Evolutionary conservation across 2,797 vertebrate genomes (phyloP), one percentile per base, ranked within the genome.

Genomic region (Alauda arvensis): DNA sequence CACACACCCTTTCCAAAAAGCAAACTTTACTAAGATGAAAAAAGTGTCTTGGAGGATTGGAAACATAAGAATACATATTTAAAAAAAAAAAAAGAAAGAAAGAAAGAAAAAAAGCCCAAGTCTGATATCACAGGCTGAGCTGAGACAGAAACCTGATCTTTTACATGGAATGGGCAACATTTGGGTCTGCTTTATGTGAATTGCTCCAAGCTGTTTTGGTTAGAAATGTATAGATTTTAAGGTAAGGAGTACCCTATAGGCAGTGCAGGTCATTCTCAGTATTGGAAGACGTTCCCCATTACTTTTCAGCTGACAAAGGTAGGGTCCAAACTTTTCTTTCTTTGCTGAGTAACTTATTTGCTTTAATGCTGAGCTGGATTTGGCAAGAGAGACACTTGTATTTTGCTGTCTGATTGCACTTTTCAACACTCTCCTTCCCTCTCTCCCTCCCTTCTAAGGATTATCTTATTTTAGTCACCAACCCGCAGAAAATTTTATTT

Each of bases 141-240:
- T 87, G 92, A 93, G 90, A 93, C 94, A 93, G 97, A 97, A 98
- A 97, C 93, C 95, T 96, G 97, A 98, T 97, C 97, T 96, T 96
- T 95, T 95, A 92, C 93, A 95, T 87, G 95, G 96, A 97, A 96
- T 96, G 96, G 97, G 96, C 94, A 97, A 96, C 97, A 97, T 97
- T 98, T 97, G 96, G 97, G 96, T 96, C 95, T 97, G 97, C 96
- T 97, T 97, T 96, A 96, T 95, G 95, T 96, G 97, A 97, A 97
- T 97, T 97, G 96, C 97, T 97, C 97, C 97, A 97, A 97, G 97
- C 96, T 97, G 97, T 97, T 97, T 97, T 96, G 95, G 92, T 96
- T 97, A 97, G 94, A 96, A 97, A 97, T 94, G 95, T 96, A 95
- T 95, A 96, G 96, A 96, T 96, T 97, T 95, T 96, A 96, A 97